Conservation (phyloP, 1,140 invertebrate species). For the Calycopis cecrops region DNA sequence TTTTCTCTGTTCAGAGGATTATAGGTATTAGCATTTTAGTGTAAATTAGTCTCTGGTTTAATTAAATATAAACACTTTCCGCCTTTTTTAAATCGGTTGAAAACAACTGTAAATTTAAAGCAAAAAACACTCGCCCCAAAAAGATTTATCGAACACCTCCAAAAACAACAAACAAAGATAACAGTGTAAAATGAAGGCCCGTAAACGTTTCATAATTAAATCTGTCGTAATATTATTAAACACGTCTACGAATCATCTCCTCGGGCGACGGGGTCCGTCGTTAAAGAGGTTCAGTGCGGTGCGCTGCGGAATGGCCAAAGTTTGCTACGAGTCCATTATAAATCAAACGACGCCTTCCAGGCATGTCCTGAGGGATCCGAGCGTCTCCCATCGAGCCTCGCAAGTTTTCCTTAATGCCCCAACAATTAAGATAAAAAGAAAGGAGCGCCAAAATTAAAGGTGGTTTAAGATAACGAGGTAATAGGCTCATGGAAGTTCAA, state of each 20-base stretch:
- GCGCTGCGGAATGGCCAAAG: slow-evolving; percentile 66
- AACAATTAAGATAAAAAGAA: slow-evolving; percentile 75
- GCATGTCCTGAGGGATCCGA: slow-evolving; percentile 67
- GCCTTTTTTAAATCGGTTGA: no score
- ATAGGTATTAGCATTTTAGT: no score
- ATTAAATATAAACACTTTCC: no score
- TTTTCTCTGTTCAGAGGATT: no score
- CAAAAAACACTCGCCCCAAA: slow-evolving; percentile 5
- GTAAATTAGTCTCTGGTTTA: no score
- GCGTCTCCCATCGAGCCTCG: slow-evolving; percentile 52
- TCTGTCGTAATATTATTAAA: slow-evolving; percentile 75
- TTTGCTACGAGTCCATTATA: slow-evolving; percentile 74
- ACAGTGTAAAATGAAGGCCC: slow-evolving; percentile 52
- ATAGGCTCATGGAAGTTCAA: slow-evolving; percentile 54
- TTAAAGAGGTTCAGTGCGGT: slow-evolving; percentile 66
- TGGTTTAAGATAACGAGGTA: slow-evolving; percentile 72
- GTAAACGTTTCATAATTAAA: slow-evolving; percentile 73
- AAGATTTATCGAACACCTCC: slow-evolving; percentile 25
- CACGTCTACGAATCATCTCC: slow-evolving; percentile 72
- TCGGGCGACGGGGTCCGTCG: slow-evolving; percentile 67
- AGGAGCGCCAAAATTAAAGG: slow-evolving; percentile 68
- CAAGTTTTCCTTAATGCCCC: slow-evolving; percentile 66
- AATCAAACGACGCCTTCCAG: slow-evolving; percentile 72
- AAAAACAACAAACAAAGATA: slow-evolving; percentile 38
- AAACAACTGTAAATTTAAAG: slow-evolving; percentile 11